phyloP scores from a whole-genome alignment of 2,113 vertebrate species.

The Noctilio leporinus region DNA sequence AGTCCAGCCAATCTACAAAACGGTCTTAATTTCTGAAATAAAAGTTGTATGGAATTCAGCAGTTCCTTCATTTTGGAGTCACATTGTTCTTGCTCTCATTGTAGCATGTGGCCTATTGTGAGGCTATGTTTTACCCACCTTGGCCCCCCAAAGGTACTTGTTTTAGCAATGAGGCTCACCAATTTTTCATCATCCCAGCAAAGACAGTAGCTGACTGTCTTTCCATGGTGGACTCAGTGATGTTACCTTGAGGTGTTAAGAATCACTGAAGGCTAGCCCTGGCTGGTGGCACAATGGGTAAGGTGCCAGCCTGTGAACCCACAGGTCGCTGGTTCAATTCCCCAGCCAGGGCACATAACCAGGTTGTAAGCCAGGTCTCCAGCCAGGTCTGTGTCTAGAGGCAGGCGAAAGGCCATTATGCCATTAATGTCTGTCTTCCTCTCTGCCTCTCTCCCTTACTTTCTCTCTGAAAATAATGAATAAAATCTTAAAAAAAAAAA shows the following conservation, averaged over 20 bases:
- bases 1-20: background rate
- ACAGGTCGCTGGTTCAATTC: too few species aligned
- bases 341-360: too few species aligned
- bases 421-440: too few species aligned
- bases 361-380: too few species aligned
- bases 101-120: background rate
- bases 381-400: too few species aligned
- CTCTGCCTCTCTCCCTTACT: too few species aligned
- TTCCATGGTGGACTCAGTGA: slow-evolving; percentile 74
- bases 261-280: slow-evolving; percentile 83
- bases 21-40: background rate
- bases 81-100: background rate
- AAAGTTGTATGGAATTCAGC: background rate
- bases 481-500: too few species aligned
- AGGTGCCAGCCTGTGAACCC: too few species aligned
- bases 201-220: slow-evolving; percentile 70
- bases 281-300: too few species aligned
- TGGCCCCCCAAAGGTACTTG: background rate
- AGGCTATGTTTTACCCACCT: background rate
- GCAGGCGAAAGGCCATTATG: too few species aligned
- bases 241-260: slow-evolving; percentile 82
- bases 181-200: slow-evolving; percentile 74
- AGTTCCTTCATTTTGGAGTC: background rate
- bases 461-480: too few species aligned
- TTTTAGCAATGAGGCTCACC: slow-evolving; percentile 63